These are phyloP conservation scores for Mus spretus DNA, from an alignment of 2,797 vertebrate genomes.

Conservation along the genomic window DNA sequence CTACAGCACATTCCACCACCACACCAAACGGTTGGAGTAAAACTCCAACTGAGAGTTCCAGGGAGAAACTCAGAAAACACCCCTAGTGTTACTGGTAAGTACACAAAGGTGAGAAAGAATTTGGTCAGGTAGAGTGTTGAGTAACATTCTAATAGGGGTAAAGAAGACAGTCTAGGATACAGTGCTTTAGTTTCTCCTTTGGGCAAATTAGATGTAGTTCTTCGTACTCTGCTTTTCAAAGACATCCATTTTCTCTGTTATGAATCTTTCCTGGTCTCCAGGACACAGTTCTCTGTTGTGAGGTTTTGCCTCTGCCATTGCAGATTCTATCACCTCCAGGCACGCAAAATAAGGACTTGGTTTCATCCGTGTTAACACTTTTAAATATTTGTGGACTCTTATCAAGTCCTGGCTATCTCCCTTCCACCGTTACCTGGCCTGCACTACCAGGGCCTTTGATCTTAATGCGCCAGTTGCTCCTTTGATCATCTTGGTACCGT, in stretches of 20 bases:
- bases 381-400: constrained; percentile 78
- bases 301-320: constrained; percentile 11
- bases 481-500: constrained; percentile 73
- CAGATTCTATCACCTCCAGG: constrained; percentile 48
- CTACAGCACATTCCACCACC: not conserved
- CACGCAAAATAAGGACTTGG: constrained; percentile 46
- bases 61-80: not conserved
- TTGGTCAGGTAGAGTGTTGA: not conserved
- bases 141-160: not conserved
- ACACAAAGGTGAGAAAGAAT: not conserved
- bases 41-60: not conserved
- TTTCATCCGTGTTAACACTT: constrained; percentile 52
- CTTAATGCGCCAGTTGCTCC: constrained; percentile 42
- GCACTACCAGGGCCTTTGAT: constrained; percentile 73
- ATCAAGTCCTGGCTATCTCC: constrained; percentile 37
- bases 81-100: not conserved
- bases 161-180: not conserved
- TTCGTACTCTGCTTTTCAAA: not conserved
- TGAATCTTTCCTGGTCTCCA: constrained; percentile 14
- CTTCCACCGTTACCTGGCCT: not conserved
- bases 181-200: not conserved
- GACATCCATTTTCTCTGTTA: not conserved
- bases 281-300: not conserved
- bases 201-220: too few species aligned
- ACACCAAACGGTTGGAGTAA: not conserved